These are phyloP conservation scores for Umimayanthus kanabou DNA, from an alignment of 92 coral and sea anemone genomes.

Conservation along the genomic window DNA sequence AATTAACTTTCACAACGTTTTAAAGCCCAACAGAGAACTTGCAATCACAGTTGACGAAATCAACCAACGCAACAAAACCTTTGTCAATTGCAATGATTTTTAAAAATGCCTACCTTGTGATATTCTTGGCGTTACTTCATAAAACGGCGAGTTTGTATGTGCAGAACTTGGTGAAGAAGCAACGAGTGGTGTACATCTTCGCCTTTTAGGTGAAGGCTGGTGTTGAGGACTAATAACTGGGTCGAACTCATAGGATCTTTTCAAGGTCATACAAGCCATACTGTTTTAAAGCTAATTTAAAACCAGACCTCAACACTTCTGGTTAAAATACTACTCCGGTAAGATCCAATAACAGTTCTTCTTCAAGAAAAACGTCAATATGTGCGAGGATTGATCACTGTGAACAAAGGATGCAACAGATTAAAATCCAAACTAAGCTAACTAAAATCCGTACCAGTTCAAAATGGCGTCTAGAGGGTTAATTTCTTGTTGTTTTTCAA, in stretches of 20 bases:
- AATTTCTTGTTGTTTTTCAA: slow-evolving; percentile 15
- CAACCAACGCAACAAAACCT: slow-evolving; percentile 32
- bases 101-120: slow-evolving; percentile 82
- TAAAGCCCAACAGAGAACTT: not conserved
- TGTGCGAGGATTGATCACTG: not conserved
- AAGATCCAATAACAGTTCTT: not conserved
- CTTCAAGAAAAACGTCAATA: not conserved
- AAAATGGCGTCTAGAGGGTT: slow-evolving; percentile 32
- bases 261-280: slow-evolving; percentile 99
- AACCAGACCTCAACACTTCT: slow-evolving; percentile 10
- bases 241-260: slow-evolving; percentile 97
- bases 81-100: not conserved
- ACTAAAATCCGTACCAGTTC: not conserved
- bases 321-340: slow-evolving; percentile 16
- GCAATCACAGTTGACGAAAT: not conserved
- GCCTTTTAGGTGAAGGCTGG: slow-evolving; percentile 95
- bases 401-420: slow-evolving; percentile 34
- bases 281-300: slow-evolving; percentile 26
- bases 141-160: slow-evolving; percentile 82
- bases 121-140: slow-evolving; percentile 87
- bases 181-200: slow-evolving; percentile 84
- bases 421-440: not conserved
- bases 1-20: too few relatives aligned
- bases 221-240: slow-evolving; percentile 97
- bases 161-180: slow-evolving; percentile 68